These are phyloP conservation scores for Drosophila prolongata DNA, from an alignment of 2,888 invertebrate species.

Conservation along the genomic window DNA sequence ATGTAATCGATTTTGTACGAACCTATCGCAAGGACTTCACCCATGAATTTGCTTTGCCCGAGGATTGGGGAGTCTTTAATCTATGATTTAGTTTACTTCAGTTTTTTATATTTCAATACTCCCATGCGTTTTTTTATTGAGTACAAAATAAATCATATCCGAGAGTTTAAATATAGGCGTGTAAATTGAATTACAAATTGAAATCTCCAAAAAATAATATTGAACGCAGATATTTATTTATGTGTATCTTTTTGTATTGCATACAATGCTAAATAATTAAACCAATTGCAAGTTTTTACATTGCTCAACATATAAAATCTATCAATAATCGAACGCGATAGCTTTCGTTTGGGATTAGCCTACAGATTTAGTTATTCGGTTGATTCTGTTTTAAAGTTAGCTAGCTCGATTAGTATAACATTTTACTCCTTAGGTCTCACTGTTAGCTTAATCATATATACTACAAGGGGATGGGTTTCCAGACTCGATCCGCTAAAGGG, in stretches of 20 bases:
- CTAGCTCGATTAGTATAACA: conserved; percentile 41
- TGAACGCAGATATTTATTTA: conserved; percentile 14
- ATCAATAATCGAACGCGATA: conserved; percentile 10
- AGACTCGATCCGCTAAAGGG: conserved; percentile 23
- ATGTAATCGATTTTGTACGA: conserved; percentile 68
- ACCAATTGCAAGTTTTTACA: conserved; percentile 41
- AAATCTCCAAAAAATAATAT: not conserved
- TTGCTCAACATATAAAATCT: conserved; percentile 36
- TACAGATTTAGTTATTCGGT: conserved; percentile 32
- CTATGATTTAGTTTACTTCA: not conserved
- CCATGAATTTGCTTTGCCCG: conserved; percentile 70
- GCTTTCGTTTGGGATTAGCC: conserved; percentile 26
- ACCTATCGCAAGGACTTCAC: conserved; percentile 67
- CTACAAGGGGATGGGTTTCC: conserved; percentile 23
- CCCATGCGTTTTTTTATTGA: not conserved
- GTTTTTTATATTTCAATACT: not conserved
- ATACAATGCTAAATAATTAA: conserved; percentile 44
- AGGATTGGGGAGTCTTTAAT: conserved; percentile 54
- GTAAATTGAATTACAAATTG: not conserved
- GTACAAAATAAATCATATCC: not conserved
- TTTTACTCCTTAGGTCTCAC: conserved; percentile 17
- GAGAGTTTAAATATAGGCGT: too few species aligned
- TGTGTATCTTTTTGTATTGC: conserved; percentile 45
- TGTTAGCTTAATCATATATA: conserved; percentile 35
- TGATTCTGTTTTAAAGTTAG: conserved; percentile 23